These are phyloP conservation scores for Nansenia antarctica DNA, from an alignment of 2,113 vertebrate genomes.

Conservation along the genomic window DNA sequence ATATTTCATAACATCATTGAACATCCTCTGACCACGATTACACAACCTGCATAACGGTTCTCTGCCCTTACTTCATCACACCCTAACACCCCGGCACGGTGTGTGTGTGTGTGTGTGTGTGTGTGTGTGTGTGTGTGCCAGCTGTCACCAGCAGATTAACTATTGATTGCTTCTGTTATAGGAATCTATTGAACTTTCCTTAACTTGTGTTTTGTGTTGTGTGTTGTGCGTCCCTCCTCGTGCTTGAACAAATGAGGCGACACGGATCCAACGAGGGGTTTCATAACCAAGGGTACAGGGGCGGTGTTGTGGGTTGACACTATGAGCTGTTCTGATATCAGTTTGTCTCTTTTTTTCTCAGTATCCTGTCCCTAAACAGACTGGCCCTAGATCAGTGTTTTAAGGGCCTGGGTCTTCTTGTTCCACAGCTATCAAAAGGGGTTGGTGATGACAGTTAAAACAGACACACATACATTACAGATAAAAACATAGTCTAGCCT, in stretches of 20 bases:
- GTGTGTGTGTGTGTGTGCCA: neutral
- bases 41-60: conserved; percentile 12
- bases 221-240: neutral
- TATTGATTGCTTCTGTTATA: conserved; percentile 52
- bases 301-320: neutral
- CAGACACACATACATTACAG: too few species aligned
- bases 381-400: neutral
- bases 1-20: conserved; percentile 5
- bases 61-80: neutral
- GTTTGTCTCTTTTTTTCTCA: neutral
- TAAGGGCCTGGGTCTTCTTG: neutral
- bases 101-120: conserved; percentile 12
- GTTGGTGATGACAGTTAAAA: too few species aligned
- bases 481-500: too few species aligned
- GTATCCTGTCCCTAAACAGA: neutral
- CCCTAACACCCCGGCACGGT: conserved; percentile 5
- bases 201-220: neutral
- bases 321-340: neutral
- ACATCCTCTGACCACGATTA: neutral
- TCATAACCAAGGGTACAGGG: conserved; percentile 2
- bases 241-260: neutral
- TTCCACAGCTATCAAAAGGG: neutral
- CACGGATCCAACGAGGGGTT: neutral
- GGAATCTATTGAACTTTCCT: conserved; percentile 9
- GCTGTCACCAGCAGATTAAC: conserved; percentile 34